Percentiles rank a stretch among this genome's conserved stretches.
phyloP scores from a whole-genome alignment of 2,888 invertebrate species.

The Cyclophora punctaria region DNA sequence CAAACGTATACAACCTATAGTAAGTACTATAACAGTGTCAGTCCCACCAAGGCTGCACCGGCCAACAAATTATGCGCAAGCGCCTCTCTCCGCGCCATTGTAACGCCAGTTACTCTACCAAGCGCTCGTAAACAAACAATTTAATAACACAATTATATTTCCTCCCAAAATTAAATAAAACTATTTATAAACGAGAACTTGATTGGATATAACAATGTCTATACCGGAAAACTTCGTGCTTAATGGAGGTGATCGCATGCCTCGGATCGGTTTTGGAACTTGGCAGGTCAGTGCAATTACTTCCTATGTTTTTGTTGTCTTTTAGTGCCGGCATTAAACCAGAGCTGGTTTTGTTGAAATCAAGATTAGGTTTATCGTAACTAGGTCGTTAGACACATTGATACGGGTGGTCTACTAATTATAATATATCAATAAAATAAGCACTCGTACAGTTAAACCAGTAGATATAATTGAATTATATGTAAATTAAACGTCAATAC shows the following conservation, averaged over 20 bases:
- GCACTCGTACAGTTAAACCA: no score
- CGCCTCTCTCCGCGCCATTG: neutral
- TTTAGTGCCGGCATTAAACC: neutral
- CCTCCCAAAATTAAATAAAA: neutral
- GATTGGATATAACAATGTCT: slow-evolving; percentile 33
- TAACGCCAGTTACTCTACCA: neutral
- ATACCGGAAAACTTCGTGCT: slow-evolving; percentile 46
- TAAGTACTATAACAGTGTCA: no score
- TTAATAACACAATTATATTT: neutral
- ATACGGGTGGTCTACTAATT: no score
- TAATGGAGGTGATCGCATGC: slow-evolving; percentile 77
- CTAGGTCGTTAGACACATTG: no score
- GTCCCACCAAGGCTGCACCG: neutral
- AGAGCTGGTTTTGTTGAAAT: no score
- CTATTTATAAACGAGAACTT: slow-evolving; percentile 6
- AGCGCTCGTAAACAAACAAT: slow-evolving; percentile 4
- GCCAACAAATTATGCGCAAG: neutral
- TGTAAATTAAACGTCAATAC: no score
- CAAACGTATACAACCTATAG: no score
- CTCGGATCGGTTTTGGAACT: slow-evolving; percentile 84
- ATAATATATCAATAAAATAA: no score
- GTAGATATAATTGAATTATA: no score
- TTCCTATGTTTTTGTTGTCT: neutral
- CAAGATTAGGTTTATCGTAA: no score
- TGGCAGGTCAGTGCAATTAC: slow-evolving; percentile 79